Percentiles rank a stretch among this genome's conserved stretches.
phyloP scores from a whole-genome alignment of 1,140 invertebrate species.

The Condylostylus longicornis region DNA sequence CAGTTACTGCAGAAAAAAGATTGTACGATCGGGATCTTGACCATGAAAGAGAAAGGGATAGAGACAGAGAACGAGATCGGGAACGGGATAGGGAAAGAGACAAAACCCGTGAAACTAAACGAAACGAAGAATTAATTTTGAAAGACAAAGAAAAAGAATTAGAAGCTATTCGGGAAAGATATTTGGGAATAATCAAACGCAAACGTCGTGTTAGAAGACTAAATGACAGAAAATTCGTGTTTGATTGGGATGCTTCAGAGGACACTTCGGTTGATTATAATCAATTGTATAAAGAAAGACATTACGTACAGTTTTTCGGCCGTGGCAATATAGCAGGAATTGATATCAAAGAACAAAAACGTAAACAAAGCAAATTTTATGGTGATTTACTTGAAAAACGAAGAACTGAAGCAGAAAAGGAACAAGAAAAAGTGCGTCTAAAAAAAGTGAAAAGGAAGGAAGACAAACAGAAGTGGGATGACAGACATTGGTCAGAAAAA shows the following conservation, averaged over 20 bases:
- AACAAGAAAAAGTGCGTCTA: slow-evolving; percentile 86
- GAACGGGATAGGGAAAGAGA: slow-evolving; percentile 13
- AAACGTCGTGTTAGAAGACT: slow-evolving; percentile 79
- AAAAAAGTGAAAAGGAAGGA: slow-evolving; percentile 92
- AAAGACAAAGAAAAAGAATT: slow-evolving; percentile 85
- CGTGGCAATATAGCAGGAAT: slow-evolving; percentile 92
- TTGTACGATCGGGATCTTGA: slow-evolving; percentile 23
- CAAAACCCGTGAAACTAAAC: slow-evolving; percentile 28
- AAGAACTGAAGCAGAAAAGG: slow-evolving; percentile 91
- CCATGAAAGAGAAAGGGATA: slow-evolving; percentile 25
- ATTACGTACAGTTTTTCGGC: slow-evolving; percentile 95
- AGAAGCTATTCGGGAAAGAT: slow-evolving; percentile 87
- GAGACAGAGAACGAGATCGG: slow-evolving; percentile 26
- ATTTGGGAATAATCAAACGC: slow-evolving; percentile 88
- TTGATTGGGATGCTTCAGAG: slow-evolving; percentile 98
- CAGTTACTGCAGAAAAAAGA: slow-evolving; percentile 18
- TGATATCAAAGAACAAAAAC: slow-evolving; percentile 92
- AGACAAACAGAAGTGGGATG: slow-evolving; percentile 98
- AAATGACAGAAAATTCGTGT: slow-evolving; percentile 98
- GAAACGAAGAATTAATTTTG: slow-evolving; percentile 42
- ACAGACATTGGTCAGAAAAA: slow-evolving; percentile 98
- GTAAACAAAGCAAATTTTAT: slow-evolving; percentile 96
- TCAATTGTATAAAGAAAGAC: slow-evolving; percentile 86
- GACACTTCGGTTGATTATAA: slow-evolving; percentile 98
- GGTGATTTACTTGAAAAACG: slow-evolving; percentile 89